Conservation (phyloP, 2,113 vertebrate species). For the Zapus hudsonius region DNA sequence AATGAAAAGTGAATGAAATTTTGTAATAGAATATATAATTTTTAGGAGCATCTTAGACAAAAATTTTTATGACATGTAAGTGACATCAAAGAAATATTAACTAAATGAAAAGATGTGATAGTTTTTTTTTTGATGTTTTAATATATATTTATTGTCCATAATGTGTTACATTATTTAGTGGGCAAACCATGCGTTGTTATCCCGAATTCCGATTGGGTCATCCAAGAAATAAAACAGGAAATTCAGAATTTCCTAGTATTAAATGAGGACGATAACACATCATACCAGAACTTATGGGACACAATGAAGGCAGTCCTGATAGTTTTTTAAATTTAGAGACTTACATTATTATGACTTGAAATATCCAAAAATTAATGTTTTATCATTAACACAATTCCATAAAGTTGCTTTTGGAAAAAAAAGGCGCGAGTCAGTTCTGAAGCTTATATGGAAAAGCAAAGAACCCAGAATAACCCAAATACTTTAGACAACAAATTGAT, state of each 20-base stretch:
- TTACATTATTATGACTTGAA: neutral
- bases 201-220: too few relatives aligned
- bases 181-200: too few relatives aligned
- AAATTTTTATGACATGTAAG: neutral
- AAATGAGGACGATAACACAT: too few relatives aligned
- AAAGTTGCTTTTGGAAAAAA: neutral
- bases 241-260: too few relatives aligned
- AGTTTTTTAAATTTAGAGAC: neutral
- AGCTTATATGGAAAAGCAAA: neutral
- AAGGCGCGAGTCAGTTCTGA: neutral
- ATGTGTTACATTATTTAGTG: too few relatives aligned
- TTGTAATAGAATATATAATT: neutral
- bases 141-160: too few relatives aligned
- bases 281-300: too few relatives aligned
- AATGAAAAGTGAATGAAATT: neutral
- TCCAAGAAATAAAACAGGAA: too few relatives aligned
- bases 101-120: neutral
- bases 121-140: too few relatives aligned
- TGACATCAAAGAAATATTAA: neutral
- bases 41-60: neutral
- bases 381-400: neutral
- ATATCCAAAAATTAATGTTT: neutral
- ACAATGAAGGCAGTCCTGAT: too few relatives aligned
- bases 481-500: neutral
- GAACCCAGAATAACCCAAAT: neutral